Evolutionary conservation across 2,797 vertebrate species (phyloP).

Genomic region (Pempheris klunzingeri): DNA sequence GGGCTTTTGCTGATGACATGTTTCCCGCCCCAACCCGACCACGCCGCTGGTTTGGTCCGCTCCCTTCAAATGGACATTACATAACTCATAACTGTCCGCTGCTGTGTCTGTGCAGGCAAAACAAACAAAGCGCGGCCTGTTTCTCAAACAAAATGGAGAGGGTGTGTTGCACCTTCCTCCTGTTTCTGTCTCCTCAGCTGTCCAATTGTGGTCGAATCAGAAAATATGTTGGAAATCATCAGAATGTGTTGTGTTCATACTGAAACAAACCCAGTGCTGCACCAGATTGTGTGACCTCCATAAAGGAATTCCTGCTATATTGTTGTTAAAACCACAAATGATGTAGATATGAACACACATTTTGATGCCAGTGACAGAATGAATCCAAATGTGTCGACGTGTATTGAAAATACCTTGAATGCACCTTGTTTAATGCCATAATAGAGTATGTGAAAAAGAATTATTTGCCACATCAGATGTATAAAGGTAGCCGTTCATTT

Average conservation of each 20-base stretch:
- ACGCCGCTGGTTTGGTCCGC: constrained; percentile 7
- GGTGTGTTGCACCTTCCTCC: fast-evolving
- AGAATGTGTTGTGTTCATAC: background rate
- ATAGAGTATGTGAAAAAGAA: background rate
- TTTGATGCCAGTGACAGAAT: background rate
- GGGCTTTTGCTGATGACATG: fast-evolving
- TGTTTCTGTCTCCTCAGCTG: background rate
- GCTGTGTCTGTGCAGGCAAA: constrained; percentile 56
- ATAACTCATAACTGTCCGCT: constrained; percentile 66
- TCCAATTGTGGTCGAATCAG: background rate
- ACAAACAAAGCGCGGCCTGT: constrained; percentile 65
- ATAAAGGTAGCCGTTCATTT: no score
- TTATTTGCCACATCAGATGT: background rate
- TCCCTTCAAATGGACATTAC: constrained; percentile 67
- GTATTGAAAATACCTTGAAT: background rate
- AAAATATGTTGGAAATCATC: no score
- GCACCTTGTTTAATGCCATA: background rate
- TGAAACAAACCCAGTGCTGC: background rate
- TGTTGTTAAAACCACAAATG: background rate
- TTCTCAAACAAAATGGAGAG: no score
- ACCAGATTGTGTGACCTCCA: background rate
- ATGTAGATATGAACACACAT: background rate
- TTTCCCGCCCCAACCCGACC: background rate
- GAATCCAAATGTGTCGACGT: background rate
- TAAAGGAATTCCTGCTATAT: background rate